These are phyloP conservation scores for Aspidiotus rigidus DNA, from an alignment of 2,888 invertebrate species.

Conservation along the genomic window DNA sequence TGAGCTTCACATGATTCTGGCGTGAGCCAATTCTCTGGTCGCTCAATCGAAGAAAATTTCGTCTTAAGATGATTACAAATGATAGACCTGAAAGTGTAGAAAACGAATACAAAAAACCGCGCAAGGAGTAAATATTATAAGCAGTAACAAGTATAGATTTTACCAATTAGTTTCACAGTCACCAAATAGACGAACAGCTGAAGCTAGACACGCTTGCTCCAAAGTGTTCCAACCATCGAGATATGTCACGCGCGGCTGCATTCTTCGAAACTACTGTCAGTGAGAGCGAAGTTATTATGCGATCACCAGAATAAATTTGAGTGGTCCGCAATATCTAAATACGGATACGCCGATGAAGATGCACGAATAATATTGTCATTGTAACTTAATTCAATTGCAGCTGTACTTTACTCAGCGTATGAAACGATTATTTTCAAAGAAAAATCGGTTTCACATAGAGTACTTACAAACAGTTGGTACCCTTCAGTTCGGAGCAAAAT, in stretches of 20 bases:
- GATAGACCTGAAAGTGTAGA: background rate
- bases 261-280: background rate
- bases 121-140: conserved; percentile 37
- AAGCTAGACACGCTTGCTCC: conserved; percentile 76
- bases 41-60: conserved; percentile 7
- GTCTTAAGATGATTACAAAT: conserved; percentile 19
- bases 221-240: conserved; percentile 59
- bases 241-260: conserved; percentile 21
- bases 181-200: conserved; percentile 72
- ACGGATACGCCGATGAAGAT: too few species aligned
- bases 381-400: too few species aligned
- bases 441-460: too few species aligned
- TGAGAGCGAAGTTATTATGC: too few species aligned
- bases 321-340: too few species aligned
- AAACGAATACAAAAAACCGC: conserved; percentile 6
- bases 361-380: too few species aligned
- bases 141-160: background rate
- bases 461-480: too few species aligned
- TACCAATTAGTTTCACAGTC: conserved; percentile 63
- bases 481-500: too few species aligned
- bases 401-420: too few species aligned
- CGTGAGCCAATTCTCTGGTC: conserved; percentile 30
- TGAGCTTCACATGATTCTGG: conserved; percentile 30
- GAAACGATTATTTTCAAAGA: too few species aligned
- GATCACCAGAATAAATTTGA: too few species aligned